phyloP scores from a whole-genome alignment of 2,797 vertebrate species.

The Sebastes baramenuke region DNA sequence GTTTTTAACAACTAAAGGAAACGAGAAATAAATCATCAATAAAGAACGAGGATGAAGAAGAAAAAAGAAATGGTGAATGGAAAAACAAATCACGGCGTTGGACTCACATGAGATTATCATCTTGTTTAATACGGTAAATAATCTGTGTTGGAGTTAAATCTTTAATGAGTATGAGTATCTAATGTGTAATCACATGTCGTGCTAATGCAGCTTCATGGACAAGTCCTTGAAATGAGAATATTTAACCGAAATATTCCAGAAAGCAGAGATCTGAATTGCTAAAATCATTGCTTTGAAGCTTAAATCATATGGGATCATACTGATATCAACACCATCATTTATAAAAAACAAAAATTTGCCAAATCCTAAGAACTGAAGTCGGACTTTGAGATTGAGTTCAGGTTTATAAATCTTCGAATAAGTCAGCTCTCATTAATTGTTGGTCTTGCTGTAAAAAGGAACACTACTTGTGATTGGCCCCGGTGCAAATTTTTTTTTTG shows the following conservation, averaged over 20 bases:
- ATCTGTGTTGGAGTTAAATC: not conserved
- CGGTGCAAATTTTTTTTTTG: too few relatives aligned
- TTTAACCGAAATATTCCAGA: not conserved
- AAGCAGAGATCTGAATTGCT: not conserved
- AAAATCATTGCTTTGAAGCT: too few relatives aligned
- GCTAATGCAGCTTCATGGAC: not conserved
- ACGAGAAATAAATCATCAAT: not conserved
- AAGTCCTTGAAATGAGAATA: conserved; percentile 8
- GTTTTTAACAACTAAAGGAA: not conserved
- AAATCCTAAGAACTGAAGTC: not conserved
- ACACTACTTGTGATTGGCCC: too few relatives aligned
- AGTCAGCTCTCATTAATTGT: not conserved
- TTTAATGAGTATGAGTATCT: too few relatives aligned
- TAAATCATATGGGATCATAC: not conserved
- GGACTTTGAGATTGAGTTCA: not conserved
- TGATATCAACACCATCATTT: not conserved
- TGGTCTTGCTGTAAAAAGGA: too few relatives aligned
- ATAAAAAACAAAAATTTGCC: not conserved
- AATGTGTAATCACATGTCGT: too few relatives aligned
- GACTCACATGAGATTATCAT: not conserved
- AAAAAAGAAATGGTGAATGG: not conserved
- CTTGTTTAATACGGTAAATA: not conserved
- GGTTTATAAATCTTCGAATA: not conserved
- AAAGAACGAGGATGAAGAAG: not conserved
- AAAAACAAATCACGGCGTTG: not conserved